These are phyloP conservation scores for Amphimallon solstitiale DNA, from an alignment of 2,888 invertebrate genomes.

Conservation along the genomic window DNA sequence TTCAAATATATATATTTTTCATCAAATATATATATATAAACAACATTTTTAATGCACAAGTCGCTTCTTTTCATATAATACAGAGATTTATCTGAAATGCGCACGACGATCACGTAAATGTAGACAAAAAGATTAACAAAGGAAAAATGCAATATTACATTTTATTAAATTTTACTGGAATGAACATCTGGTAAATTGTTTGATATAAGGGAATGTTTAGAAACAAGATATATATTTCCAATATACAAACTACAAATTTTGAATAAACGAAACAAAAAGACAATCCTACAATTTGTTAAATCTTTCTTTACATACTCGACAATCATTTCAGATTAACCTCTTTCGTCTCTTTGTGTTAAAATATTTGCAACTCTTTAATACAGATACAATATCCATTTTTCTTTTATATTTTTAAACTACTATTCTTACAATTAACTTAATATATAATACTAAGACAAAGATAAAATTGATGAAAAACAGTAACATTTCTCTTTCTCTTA, in stretches of 20 bases:
- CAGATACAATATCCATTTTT: slow-evolving; percentile 33
- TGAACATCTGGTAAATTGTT: neutral
- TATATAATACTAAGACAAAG: slow-evolving; percentile 41
- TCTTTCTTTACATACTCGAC: too few relatives aligned
- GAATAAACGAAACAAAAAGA: too few relatives aligned
- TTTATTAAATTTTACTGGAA: too few relatives aligned
- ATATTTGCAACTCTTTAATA: slow-evolving; percentile 33
- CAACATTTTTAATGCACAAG: slow-evolving; percentile 37
- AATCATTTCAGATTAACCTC: too few relatives aligned
- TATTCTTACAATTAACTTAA: slow-evolving; percentile 39
- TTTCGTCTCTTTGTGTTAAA: too few relatives aligned
- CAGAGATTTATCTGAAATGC: neutral
- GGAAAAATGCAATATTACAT: too few relatives aligned
- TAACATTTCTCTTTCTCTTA: slow-evolving; percentile 36
- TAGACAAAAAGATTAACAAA: too few relatives aligned
- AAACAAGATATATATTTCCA: too few relatives aligned
- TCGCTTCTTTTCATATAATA: slow-evolving; percentile 23
- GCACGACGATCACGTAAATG: too few relatives aligned
- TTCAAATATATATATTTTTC: slow-evolving; percentile 11
- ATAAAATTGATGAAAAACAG: slow-evolving; percentile 42
- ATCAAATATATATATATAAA: slow-evolving; percentile 20
- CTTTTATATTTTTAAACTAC: slow-evolving; percentile 34
- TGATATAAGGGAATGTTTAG: neutral
- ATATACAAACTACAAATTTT: too few relatives aligned
- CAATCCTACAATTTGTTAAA: too few relatives aligned